Base-by-base conservation (phyloP, 2,797 vertebrate genomes). In the Micrastur ruficollis region DNA sequence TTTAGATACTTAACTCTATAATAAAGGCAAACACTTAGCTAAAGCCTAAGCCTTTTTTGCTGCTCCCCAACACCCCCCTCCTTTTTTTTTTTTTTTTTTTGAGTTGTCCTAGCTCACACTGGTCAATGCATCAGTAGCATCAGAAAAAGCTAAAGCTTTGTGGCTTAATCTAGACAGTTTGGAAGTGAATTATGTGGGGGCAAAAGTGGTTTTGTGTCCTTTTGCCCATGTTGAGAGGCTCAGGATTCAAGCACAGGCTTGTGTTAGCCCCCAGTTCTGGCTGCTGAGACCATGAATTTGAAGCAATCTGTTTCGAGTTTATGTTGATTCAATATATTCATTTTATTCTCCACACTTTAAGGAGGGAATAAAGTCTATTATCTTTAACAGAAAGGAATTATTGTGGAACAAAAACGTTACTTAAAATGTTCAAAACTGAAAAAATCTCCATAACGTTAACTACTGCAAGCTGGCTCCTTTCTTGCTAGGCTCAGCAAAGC, bases 51-150 rank as follows among this genome's bases (percentile, higher is more conserved):
- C 21, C 40, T 14, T 9, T 61, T 74, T 52, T 81, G 23, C 12
- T 68, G 12, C 2, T 9, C 5, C 2, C 5, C 1, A 19, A 18
- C 8, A 12, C 2, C 19, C 29, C 3, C 42, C 34, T 14, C 25
- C 26, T 6, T 3, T 19, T 3, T 19, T 14, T 12, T 8, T 7
- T 7, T 27, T 46, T 52, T 19, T 17, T 55, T 9, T 7, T 18
- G 2, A 14, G 14, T 40, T 40, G 29, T 16, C 46, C 32, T 11
- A 66, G 20, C 14, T 70, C 42, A 76, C 25, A 70, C 16, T 38
- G 15, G 40, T 72, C 36, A 16, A 42, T 25, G 18, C 31, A 47
- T 13, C 62, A 61, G 25, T 11, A 49, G 31, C 42, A 52, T 32
- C 62, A 63, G 38, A 47, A 72, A 75, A 76, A 78, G 50, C 9